Percentiles rank a stretch among this genome's conserved stretches.
phyloP scores from a whole-genome alignment of 2,797 vertebrate genomes.

The Cryptoblepharus egeriae region DNA sequence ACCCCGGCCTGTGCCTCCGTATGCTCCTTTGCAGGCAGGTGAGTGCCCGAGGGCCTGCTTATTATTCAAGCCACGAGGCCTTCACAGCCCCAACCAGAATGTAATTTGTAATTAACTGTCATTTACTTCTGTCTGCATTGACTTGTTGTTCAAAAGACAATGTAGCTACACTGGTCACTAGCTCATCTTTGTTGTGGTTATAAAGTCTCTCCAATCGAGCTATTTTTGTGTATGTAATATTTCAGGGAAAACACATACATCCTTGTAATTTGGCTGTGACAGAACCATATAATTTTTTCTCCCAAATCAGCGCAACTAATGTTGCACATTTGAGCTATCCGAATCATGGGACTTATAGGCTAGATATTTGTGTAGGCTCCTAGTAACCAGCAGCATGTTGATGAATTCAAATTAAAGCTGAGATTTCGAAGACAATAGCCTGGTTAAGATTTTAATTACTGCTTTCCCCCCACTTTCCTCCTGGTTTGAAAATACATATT shows the following conservation, averaged over 20 bases:
- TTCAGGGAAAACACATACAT: constrained; percentile 24
- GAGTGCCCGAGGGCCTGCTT: constrained; percentile 82
- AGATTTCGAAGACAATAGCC: constrained; percentile 37
- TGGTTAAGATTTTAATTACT: constrained; percentile 61
- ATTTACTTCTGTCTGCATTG: constrained; percentile 83
- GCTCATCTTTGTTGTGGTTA: constrained; percentile 78
- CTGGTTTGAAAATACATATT: constrained; percentile 34
- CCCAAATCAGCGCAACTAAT: constrained; percentile 54
- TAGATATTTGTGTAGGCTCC: constrained; percentile 38
- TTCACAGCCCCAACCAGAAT: constrained; percentile 79
- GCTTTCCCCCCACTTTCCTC: neutral
- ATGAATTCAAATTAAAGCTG: constrained; percentile 43
- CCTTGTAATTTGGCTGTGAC: neutral
- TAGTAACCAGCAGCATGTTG: constrained; percentile 37
- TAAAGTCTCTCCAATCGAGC: constrained; percentile 74
- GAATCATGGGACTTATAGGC: constrained; percentile 47
- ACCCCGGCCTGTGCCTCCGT: constrained; percentile 78
- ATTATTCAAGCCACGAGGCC: constrained; percentile 81
- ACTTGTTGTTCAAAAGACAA: constrained; percentile 82
- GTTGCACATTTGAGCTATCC: constrained; percentile 52
- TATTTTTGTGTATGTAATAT: constrained; percentile 65
- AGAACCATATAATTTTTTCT: constrained; percentile 50
- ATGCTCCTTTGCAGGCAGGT: constrained; percentile 82
- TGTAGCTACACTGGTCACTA: constrained; percentile 78
- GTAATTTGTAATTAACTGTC: constrained; percentile 89